Conservation (phyloP, 2,797 vertebrate genomes). For the Malurus leucopterus region DNA sequence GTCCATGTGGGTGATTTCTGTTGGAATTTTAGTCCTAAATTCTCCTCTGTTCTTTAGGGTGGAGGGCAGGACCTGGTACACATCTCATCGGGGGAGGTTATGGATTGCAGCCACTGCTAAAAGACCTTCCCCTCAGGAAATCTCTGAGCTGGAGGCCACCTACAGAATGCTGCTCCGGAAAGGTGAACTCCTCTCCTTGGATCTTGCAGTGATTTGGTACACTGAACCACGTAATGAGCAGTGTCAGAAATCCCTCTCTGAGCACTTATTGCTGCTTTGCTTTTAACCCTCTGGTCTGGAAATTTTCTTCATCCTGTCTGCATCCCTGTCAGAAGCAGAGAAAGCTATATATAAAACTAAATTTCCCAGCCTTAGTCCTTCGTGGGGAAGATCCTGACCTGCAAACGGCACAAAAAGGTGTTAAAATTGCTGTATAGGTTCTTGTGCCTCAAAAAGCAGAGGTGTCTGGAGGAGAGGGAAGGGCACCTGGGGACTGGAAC, state of each 20-base stretch:
- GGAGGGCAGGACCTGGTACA: conserved; percentile 95
- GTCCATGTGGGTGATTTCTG: not conserved
- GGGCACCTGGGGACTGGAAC: not conserved
- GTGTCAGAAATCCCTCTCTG: not conserved
- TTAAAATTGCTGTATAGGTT: not conserved
- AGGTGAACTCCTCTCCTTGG: conserved; percentile 71
- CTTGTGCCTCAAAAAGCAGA: not conserved
- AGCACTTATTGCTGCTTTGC: not conserved
- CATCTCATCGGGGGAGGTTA: conserved; percentile 88
- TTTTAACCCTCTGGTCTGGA: not conserved
- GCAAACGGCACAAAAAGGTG: not conserved
- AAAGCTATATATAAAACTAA: not conserved
- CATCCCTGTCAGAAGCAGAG: not conserved
- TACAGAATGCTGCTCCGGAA: conserved; percentile 77
- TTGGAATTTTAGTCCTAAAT: not conserved
- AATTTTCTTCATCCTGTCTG: not conserved
- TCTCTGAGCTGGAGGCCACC: conserved; percentile 83
- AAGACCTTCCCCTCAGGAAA: conserved; percentile 86
- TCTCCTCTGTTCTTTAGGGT: conserved; percentile 74
- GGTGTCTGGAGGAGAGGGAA: not conserved
- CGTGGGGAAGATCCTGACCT: not conserved
- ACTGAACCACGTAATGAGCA: not conserved
- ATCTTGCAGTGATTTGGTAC: not conserved
- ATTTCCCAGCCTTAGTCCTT: not conserved
- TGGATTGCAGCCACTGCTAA: conserved; percentile 96